phyloP scores from a whole-genome alignment of 2,113 vertebrate genomes.

The Alligator sinensis region DNA sequence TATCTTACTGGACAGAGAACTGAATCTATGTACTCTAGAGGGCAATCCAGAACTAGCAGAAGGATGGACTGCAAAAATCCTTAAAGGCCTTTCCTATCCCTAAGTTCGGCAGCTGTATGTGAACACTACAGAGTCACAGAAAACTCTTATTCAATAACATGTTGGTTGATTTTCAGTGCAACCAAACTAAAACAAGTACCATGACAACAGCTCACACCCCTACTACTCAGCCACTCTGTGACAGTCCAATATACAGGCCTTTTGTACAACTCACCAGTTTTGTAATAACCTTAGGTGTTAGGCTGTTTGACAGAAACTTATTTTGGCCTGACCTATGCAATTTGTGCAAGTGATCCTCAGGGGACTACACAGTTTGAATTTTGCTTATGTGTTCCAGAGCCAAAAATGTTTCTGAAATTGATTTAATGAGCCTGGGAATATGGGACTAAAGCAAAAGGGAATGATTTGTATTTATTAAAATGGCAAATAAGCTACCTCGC shows the following conservation, averaged over 20 bases:
- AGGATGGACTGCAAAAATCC: not conserved
- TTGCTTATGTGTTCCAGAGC: constrained; percentile 69
- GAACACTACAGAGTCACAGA: not conserved
- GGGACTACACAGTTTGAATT: constrained; percentile 62
- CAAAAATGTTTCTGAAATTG: constrained; percentile 68
- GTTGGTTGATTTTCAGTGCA: not conserved
- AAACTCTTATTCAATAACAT: not conserved
- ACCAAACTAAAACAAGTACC: constrained; percentile 6
- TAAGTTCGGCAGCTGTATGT: rapidly evolving
- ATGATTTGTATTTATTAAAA: constrained; percentile 81
- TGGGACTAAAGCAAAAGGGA: constrained; percentile 61
- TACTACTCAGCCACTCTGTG: not conserved
- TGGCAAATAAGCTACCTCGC: constrained; percentile 73
- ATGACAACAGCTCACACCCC: not conserved
- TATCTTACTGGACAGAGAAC: not conserved
- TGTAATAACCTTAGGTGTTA: constrained; percentile 80
- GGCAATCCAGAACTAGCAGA: not conserved
- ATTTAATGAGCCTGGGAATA: constrained; percentile 79
- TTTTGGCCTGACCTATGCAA: constrained; percentile 73
- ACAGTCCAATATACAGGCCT: constrained; percentile 17
- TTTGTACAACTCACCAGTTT: constrained; percentile 61
- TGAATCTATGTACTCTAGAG: not conserved
- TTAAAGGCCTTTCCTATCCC: not conserved
- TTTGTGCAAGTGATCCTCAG: constrained; percentile 66
- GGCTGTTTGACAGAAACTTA: constrained; percentile 80